Percentiles rank a stretch among this genome's conserved stretches.
Evolutionary conservation across 64 coral and sea anemone species (phyloP).

Genomic region (Exaiptasia diaphana): DNA sequence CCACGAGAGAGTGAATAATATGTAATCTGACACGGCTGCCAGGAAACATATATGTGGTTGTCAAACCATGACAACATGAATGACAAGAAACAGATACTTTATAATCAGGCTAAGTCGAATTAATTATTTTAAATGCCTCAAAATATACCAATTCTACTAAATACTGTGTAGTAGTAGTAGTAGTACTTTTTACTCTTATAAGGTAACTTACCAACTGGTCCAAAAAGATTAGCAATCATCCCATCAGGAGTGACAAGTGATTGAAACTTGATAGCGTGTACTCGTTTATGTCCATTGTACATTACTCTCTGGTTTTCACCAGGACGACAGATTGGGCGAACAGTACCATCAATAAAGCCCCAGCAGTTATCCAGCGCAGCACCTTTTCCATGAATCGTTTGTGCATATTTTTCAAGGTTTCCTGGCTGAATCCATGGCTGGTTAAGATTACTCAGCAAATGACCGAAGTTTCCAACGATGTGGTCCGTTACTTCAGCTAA

Average conservation of each 20-base stretch:
- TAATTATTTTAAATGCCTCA: no score
- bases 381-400: constrained; percentile 5
- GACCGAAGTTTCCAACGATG: neutral
- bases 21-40: no score
- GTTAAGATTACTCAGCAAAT: neutral
- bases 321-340: constrained; percentile 16
- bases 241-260: constrained; percentile 33
- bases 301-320: constrained; percentile 3
- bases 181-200: no score
- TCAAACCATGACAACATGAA: no score
- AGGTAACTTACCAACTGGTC: constrained; percentile 34
- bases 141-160: no score
- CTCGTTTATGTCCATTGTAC: constrained; percentile 35
- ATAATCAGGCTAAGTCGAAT: no score
- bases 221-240: constrained; percentile 35
- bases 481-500: constrained; percentile 24
- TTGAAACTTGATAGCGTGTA: constrained; percentile 28
- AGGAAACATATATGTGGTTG: no score
- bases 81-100: no score
- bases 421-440: neutral
- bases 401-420: neutral
- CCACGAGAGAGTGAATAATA: no score
- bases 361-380: constrained; percentile 40
- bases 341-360: constrained; percentile 67
- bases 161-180: no score